Evolutionary conservation across 2,113 vertebrate genomes (phyloP), one percentile per base, ranked within the genome.

Genomic region (Chloropsis cyanopogon): DNA sequence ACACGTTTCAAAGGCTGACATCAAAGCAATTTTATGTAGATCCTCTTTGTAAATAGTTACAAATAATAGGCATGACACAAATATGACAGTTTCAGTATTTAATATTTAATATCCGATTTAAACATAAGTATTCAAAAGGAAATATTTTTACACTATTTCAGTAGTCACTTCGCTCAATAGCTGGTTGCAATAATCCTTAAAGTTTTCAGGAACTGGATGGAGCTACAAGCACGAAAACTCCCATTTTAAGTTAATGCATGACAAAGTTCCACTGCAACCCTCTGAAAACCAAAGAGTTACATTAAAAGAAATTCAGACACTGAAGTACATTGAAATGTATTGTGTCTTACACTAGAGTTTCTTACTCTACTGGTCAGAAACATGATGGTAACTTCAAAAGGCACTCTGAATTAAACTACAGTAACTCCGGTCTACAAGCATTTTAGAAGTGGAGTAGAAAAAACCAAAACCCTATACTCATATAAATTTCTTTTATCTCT

Each of bases 41-140:
- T 44, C 91, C 71, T 61, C 64, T 73, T 94, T 86, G 64, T 79
- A 92, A 96, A 92, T 64, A 97, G 72, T 95, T 96, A 96, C 92
- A 97, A 91, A 96, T 90, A 88, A 46, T 6, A 95, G 28, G 64
- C 82, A 77, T 49, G 93, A 90, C 82, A 97, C 95, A 96, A 97
- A 97, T 83, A 92, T 65, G 61, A 72, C 87, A 88, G 73, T 97
- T 93, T 96, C 54, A 42, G 78, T 85, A 90, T 92, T 93, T 90
- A 86, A 59, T 86, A 68, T 92, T 90, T 85, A 87, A 92, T 95
- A 97, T 94, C 90, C 97, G 96, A 95, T 96, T 94, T 95, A 92
- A 97, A 93, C 64, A 33, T 65, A 82, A 69, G 46, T 90, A 81
- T 93, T 96, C 82, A 86, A 96, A 97, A 93, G 54, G 78, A 86